A percentile compares a stretch with the other conserved stretches of the same genome.
Conservation (phyloP, 2,888 invertebrate genomes). For the Nemurella pictetii region DNA sequence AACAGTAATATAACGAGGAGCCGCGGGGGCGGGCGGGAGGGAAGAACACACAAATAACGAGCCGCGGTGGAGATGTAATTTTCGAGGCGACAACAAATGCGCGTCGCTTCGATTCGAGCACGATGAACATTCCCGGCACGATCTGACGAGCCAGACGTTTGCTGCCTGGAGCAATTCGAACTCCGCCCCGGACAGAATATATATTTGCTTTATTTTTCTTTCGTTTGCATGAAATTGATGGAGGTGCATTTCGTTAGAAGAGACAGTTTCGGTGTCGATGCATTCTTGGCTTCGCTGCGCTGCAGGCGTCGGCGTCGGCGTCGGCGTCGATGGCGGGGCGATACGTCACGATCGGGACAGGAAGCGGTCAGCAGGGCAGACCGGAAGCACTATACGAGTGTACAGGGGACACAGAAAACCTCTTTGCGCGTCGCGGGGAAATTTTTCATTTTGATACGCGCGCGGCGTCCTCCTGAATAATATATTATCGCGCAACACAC, state of each 20-base stretch:
- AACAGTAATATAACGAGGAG: not conserved
- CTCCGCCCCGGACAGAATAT: not conserved
- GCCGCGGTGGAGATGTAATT: not conserved
- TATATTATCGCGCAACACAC: not conserved
- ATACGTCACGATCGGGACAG: not conserved
- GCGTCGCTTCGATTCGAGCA: not conserved
- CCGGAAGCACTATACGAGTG: not conserved
- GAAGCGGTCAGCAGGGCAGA: not conserved
- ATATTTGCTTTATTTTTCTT: not conserved
- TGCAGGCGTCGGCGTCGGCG: not conserved
- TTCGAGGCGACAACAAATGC: not conserved
- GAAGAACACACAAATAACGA: not conserved
- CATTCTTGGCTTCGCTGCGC: not conserved
- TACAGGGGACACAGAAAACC: not conserved
- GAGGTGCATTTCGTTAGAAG: not conserved
- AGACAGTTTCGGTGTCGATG: not conserved
- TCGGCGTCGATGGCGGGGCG: not conserved
- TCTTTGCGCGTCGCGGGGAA: not conserved
- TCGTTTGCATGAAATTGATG: not conserved
- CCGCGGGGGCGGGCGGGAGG: not conserved
- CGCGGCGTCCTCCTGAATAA: not conserved
- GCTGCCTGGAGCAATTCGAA: not conserved
- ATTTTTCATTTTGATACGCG: not conserved
- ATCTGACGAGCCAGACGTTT: not conserved
- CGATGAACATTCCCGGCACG: not conserved